These are phyloP conservation scores for Macrotis lagotis DNA, from an alignment of 2,113 vertebrate genomes.

Conservation along the genomic window DNA sequence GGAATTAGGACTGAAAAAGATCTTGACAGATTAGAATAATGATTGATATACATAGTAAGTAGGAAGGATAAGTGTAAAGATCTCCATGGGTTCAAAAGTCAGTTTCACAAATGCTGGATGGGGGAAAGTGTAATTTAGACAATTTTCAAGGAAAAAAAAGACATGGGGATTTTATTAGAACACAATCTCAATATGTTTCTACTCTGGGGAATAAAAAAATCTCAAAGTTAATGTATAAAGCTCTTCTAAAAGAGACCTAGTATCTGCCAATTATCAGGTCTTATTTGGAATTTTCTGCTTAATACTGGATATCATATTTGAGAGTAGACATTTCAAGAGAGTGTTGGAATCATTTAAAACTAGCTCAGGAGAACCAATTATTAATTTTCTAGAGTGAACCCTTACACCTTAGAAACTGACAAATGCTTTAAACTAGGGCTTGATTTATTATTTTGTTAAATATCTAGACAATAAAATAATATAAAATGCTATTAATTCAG, in stretches of 20 bases:
- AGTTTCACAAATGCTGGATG: background rate
- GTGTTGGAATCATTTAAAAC: background rate
- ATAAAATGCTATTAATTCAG: background rate
- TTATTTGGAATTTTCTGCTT: background rate
- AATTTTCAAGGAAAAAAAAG: background rate
- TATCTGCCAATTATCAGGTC: background rate
- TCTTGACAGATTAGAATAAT: background rate
- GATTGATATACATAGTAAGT: background rate
- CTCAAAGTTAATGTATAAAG: background rate
- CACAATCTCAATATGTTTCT: background rate
- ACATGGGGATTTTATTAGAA: background rate
- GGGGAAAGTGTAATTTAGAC: background rate
- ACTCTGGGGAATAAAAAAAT: background rate
- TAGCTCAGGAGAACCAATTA: background rate
- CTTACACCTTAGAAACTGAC: background rate
- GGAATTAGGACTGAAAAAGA: background rate
- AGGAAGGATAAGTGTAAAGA: background rate
- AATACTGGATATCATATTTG: background rate
- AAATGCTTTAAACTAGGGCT: background rate
- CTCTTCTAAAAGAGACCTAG: background rate
- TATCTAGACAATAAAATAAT: background rate
- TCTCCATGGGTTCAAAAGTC: background rate
- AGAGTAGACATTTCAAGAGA: background rate
- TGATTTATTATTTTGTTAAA: background rate
- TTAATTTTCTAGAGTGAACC: background rate